Evolutionary conservation across 37 sponge, comb jelly and placozoan genomes (phyloP), one percentile per base, ranked within the genome.

Genomic region (Theonella swinhoei): DNA sequence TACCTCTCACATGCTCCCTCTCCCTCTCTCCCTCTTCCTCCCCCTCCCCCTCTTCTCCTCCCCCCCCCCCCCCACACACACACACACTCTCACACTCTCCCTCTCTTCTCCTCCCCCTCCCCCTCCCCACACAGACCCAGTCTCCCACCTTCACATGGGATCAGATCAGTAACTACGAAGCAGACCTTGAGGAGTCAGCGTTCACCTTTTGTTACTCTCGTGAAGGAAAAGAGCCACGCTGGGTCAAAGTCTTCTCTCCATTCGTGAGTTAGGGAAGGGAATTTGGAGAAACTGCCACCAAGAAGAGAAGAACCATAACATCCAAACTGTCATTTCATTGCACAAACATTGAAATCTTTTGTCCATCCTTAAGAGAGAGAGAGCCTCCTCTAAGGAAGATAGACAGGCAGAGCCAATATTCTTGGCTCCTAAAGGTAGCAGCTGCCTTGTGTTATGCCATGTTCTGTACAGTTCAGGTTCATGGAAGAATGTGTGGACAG

Each of bases 71-170:
- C 5, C 24, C 37, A 1, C 64, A 9, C 64, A 58, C 60, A 58
- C 64, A n/a, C 64, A 63, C 64, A 63, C 64, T 28, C 64, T 63
- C 64, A 63, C 11, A 19, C 19, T 58, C 60, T 58, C 19, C 60
- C 19, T 58, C 19, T 58, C 11, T 19, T 31, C 29, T 24, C 63
- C 1, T 35, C 2, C 62, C 36, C 65, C 7, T 19, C 64, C 72
- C 37, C 72, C 43, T 43, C 28, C 41, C 63, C 67, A 7, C 33
- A 26, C 60, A 87, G 89, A 64, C 37, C 7, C 96, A 95, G 73
- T 85, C 80, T n/a, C 96, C 93, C 60, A 61, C 23, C 1, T 95
- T 95, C 69, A 31, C 77, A 4, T 95, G 96, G 96, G 91, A 95
- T 3, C 72, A 79, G 68, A 39, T 95, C n/a, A 70, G 28, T 1